Evolutionary conservation across 2,797 vertebrate species (phyloP).

Genomic region (Cercopithecus hamlyni): DNA sequence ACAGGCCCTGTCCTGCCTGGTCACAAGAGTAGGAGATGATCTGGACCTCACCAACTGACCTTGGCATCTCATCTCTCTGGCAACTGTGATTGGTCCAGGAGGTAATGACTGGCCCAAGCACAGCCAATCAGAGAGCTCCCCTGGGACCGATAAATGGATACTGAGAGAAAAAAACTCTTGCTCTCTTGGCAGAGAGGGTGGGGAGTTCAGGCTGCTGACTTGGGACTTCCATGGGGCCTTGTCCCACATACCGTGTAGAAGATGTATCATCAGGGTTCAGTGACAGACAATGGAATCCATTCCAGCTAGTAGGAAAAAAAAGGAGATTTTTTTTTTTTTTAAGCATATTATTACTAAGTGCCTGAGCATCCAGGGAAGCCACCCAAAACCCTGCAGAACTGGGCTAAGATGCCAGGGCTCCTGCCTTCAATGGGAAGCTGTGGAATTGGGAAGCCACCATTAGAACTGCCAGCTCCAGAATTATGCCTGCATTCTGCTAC

Average conservation of each 20-base stretch:
- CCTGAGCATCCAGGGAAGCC: background rate
- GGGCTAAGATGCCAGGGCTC: background rate
- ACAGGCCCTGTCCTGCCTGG: background rate
- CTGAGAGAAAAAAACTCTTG: background rate
- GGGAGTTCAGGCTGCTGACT: background rate
- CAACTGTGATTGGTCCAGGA: background rate
- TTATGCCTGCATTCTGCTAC: fast-evolving
- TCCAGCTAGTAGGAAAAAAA: background rate
- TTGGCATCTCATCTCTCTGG: background rate
- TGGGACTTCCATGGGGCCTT: background rate
- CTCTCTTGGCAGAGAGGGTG: background rate
- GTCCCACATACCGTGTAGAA: background rate
- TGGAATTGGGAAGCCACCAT: background rate
- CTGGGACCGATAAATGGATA: background rate
- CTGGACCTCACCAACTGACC: background rate
- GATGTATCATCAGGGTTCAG: background rate
- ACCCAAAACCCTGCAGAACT: background rate
- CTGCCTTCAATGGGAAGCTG: background rate
- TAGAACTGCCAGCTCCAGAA: background rate
- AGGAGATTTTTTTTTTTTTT: background rate
- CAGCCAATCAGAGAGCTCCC: background rate
- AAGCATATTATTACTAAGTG: background rate
- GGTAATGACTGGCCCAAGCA: background rate
- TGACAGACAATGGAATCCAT: background rate
- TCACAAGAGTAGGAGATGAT: background rate